A percentile compares a stretch with the other conserved stretches of the same genome.
Conservation (phyloP, 2,797 vertebrate species). For the Macroramphosus scolopax region DNA sequence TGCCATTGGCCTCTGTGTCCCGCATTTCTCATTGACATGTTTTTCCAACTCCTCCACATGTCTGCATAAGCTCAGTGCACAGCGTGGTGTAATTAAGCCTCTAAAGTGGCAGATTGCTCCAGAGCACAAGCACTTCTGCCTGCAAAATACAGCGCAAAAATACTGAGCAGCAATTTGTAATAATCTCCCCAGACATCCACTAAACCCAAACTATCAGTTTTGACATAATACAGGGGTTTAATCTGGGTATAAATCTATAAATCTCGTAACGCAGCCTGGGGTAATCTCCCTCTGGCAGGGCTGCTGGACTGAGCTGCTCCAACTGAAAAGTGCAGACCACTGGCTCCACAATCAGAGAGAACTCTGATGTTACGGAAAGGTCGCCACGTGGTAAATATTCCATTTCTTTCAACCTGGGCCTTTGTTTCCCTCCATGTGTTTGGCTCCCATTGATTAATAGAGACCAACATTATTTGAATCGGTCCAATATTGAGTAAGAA, state of each 20-base stretch:
- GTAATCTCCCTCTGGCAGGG: slow-evolving; percentile 70
- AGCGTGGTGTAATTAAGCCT: slow-evolving; percentile 70
- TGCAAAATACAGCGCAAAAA: slow-evolving; percentile 60
- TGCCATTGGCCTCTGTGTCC: slow-evolving; percentile 38
- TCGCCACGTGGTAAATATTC: no score
- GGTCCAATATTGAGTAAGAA: no score
- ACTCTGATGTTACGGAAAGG: no score
- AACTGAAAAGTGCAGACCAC: slow-evolving; percentile 41
- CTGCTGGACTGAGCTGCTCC: slow-evolving; percentile 45
- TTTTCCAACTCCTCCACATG: slow-evolving; percentile 58
- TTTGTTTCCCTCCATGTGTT: no score
- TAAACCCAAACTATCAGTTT: slow-evolving; percentile 74
- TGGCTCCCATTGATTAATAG: no score
- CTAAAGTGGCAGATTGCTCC: slow-evolving; percentile 67
- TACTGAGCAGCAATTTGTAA: slow-evolving; percentile 70
- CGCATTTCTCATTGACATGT: slow-evolving; percentile 62
- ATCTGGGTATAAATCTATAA: slow-evolving; percentile 77
- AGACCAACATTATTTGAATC: no score
- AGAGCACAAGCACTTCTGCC: slow-evolving; percentile 50
- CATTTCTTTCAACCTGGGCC: no score
- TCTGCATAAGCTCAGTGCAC: slow-evolving; percentile 58
- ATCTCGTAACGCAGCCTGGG: slow-evolving; percentile 61
- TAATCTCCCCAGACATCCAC: slow-evolving; percentile 72
- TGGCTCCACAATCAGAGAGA: slow-evolving; percentile 40
- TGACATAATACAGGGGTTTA: slow-evolving; percentile 72